Evolutionary conservation across 2,113 vertebrate genomes (phyloP), one percentile per base, ranked within the genome.

Genomic region (Sciurus niger): DNA sequence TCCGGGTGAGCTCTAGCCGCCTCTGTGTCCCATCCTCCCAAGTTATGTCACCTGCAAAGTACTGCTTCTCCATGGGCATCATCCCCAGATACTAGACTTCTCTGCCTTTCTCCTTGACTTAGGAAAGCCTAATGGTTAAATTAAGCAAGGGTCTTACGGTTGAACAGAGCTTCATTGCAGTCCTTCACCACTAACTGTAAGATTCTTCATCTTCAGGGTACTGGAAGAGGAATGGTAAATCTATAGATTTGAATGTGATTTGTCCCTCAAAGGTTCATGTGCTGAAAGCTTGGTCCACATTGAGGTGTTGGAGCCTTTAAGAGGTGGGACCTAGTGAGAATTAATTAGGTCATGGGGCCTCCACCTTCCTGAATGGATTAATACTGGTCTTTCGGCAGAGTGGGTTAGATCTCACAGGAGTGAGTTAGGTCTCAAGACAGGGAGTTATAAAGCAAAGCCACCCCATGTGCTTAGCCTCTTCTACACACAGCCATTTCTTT

Each of bases 51-150:
- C 37, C 46, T 83, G 70, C 8, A 53, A 88, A 91, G 51, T 53
- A 13, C 16, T 4, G 18, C 46, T 77, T 70, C 46, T 32, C 68
- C 4, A 1, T 11, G 63, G 51, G 25, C 17, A 22, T 87, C 77
- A 78, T 78, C 32, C 17, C 17, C 25, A 24, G 13, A 34, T 58
- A 30, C 24, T 43, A 32, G 37, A 32, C 48, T 85, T 73, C 53
- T 94, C 37, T 37, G 10, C 90, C 55, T 53, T 63, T 90, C 48
- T 22, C 70, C 4, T 67, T 83, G 46, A 74, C 30, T 65, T 68
- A 70, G 14, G 63, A 78, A 95, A 95, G 32, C 11, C 77, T 63
- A 32, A 55, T 67, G 87, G 32, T 78, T 91, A 79, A 74, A 91
- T 72, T 17, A n/a, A 68, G 13, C 78, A 77, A 76, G 30, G n/a